These are phyloP conservation scores for Numenius phaeopus DNA, from an alignment of 2,797 vertebrate species.

Conservation along the genomic window DNA sequence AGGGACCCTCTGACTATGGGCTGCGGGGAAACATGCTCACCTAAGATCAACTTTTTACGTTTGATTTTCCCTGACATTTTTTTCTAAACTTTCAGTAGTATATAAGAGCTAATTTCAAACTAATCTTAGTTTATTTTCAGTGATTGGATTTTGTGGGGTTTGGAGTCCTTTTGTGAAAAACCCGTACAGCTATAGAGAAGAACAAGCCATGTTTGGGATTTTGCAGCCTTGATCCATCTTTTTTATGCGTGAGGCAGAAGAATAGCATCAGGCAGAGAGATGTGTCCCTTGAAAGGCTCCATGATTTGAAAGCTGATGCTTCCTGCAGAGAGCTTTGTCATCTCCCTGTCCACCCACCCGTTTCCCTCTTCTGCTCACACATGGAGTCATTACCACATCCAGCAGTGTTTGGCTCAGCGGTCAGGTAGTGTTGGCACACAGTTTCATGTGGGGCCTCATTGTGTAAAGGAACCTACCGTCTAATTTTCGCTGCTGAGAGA, in stretches of 20 bases:
- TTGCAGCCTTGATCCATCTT: not conserved
- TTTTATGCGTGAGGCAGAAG: not conserved
- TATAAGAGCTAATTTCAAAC: not conserved
- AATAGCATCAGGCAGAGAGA: not conserved
- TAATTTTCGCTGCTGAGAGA: not conserved
- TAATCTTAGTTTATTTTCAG: not conserved
- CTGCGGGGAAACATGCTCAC: not conserved
- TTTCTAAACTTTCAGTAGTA: not conserved
- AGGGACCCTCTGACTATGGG: not conserved
- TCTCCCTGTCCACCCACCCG: rapidly evolving
- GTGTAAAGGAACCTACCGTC: not conserved
- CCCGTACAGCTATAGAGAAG: not conserved
- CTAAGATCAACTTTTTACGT: not conserved
- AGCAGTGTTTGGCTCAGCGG: rapidly evolving
- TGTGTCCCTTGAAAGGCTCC: rapidly evolving
- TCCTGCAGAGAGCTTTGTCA: not conserved
- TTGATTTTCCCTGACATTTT: not conserved
- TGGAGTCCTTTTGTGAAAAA: not conserved
- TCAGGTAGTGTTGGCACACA: not conserved
- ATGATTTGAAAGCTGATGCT: not conserved
- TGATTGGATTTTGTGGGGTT: not conserved
- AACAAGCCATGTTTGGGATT: not conserved
- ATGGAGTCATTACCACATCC: not conserved
- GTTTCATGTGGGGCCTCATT: rapidly evolving
- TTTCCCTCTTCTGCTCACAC: not conserved